These are phyloP conservation scores for Timema cristinae DNA, from an alignment of 2,888 invertebrate species.

Conservation along the genomic window DNA sequence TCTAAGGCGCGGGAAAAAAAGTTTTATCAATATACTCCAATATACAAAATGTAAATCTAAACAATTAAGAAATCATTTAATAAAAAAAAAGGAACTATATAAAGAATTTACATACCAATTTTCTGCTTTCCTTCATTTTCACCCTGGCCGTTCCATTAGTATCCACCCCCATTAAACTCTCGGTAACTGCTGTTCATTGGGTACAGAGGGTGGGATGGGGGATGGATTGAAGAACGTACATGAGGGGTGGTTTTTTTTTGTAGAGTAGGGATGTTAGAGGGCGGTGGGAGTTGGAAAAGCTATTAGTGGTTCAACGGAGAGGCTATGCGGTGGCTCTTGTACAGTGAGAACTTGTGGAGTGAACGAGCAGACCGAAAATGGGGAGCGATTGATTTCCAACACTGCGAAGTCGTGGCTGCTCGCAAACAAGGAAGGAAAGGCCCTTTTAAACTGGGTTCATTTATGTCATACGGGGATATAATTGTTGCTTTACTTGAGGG, in stretches of 20 bases:
- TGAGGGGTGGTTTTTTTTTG: slow-evolving; percentile 3
- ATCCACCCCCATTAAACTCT: slow-evolving; percentile 13
- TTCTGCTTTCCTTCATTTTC: slow-evolving; percentile 14
- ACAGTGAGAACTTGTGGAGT: background rate
- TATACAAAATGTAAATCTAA: too few relatives aligned
- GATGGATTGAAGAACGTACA: slow-evolving; percentile 8
- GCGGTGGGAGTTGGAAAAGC: slow-evolving; percentile 14
- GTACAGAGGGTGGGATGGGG: background rate
- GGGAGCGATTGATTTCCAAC: slow-evolving; percentile 12
- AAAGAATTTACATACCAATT: slow-evolving; percentile 15
- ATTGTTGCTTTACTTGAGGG: too few relatives aligned
- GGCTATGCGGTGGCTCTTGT: too few relatives aligned
- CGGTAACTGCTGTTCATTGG: slow-evolving; percentile 17
- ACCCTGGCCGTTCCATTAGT: slow-evolving; percentile 11
- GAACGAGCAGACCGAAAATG: background rate
- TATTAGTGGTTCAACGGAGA: background rate
- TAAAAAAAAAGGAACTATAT: background rate
- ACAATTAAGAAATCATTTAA: background rate
- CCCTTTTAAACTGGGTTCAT: too few relatives aligned
- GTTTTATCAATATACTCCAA: too few relatives aligned
- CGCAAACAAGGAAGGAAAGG: background rate
- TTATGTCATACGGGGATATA: too few relatives aligned
- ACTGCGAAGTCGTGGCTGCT: background rate
- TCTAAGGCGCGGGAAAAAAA: too few relatives aligned
- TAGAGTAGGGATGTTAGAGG: background rate